Evolutionary conservation across 2,113 vertebrate species (phyloP).

Genomic region (Lepus europaeus): DNA sequence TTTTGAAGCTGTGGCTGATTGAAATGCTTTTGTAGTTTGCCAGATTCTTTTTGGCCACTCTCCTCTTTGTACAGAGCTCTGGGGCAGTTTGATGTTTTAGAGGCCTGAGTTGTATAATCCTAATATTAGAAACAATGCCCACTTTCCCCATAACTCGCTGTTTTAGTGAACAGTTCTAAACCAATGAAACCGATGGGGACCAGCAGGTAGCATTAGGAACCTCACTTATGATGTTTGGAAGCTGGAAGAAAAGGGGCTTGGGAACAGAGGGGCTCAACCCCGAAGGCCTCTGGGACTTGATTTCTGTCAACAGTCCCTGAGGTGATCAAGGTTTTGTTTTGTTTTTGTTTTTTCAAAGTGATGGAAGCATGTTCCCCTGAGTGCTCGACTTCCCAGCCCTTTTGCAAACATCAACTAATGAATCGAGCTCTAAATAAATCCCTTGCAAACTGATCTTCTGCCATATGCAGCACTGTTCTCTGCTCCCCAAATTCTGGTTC

Average conservation of each 20-base stretch:
- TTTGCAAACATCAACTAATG: background rate
- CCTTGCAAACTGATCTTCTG: slow-evolving; percentile 34
- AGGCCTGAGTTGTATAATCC: background rate
- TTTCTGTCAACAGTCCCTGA: background rate
- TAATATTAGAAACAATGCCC: slow-evolving; percentile 31
- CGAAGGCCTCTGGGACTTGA: background rate
- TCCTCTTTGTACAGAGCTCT: background rate
- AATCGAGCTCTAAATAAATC: slow-evolving; percentile 13
- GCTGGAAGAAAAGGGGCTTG: background rate
- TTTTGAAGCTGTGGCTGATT: slow-evolving; percentile 40
- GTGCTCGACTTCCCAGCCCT: background rate
- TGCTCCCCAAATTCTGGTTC: background rate
- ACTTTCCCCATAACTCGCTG: background rate
- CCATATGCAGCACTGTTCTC: background rate
- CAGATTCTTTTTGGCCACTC: background rate
- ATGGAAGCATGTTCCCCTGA: background rate
- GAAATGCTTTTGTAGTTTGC: background rate
- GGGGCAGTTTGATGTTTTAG: background rate
- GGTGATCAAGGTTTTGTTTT: background rate
- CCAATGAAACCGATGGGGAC: background rate
- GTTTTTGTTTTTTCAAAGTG: background rate
- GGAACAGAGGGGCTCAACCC: background rate
- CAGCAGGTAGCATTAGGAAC: background rate
- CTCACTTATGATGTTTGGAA: background rate
- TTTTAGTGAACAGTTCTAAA: background rate